Base-by-base conservation (phyloP, 2,113 vertebrate genomes). In the Eulemur macaco region DNA sequence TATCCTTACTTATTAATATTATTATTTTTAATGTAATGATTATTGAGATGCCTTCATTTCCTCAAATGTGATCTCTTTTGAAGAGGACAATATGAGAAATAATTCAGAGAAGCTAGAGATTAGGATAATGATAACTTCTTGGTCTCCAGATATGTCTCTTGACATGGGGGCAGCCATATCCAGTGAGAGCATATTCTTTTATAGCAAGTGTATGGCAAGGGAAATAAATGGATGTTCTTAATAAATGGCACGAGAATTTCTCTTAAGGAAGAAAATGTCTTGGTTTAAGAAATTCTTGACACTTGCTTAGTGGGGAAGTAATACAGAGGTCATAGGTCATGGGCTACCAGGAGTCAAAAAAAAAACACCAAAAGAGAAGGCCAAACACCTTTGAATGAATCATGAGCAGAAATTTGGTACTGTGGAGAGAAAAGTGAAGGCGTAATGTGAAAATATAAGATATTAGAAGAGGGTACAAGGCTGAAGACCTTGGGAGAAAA, bases 31-130 rank as follows among this genome's bases (percentile, higher is more conserved):
- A 78, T 83, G 20, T 76, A 63, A 81, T 80, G 17, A 74, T 45
- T 78, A 1, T 60, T 94, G 42, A 96, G 74, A 90, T 81, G 17
- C 6, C 29, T 81, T 95, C 47, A 20, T 91, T 86, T 91, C n/a
- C n/a, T 27, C 10, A 37, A 93, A 42, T 27, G 8, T 37, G 88
- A 82, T 12, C 27, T 80, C 6, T 45, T 92, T 94, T 80, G 34
- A 91, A 78, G 14, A 93, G 42, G 17, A 20, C 23, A 68, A 3
- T 77, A n/a, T 78, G 74, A 64, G 39, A 85, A 86, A 77, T 34
- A 17, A 73, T 58, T 94, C 45, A 86, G 60, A 83, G 47, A 84
- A 88, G n/a, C 2, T 20, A 52, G 54, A 81, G 39, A 34, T 73
- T 77, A 89, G 3, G 4, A 34, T 85, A 60, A 45, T 68, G 18